These are phyloP conservation scores for Circaetus cinerascens DNA, from an alignment of 2,113 vertebrate species.

Conservation along the genomic window DNA sequence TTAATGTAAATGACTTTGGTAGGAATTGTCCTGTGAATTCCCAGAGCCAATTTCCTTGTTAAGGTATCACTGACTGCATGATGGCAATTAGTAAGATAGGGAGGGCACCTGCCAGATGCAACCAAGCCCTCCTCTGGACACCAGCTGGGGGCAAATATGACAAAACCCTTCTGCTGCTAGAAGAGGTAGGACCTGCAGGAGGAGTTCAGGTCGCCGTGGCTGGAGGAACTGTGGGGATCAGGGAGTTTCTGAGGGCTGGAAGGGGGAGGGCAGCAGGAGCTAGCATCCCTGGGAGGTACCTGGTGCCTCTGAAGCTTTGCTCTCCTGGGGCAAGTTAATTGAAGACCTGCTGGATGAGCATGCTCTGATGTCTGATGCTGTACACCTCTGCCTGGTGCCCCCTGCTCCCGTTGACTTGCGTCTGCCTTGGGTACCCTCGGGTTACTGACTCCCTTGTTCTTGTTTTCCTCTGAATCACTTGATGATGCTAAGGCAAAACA, in stretches of 20 bases:
- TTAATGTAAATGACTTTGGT: background rate
- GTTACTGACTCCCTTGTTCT: background rate
- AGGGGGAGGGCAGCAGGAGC: background rate
- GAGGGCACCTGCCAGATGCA: background rate
- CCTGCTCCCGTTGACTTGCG: background rate
- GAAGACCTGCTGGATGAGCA: background rate
- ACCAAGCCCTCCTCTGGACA: background rate
- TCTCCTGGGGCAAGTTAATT: background rate
- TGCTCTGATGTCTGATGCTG: background rate
- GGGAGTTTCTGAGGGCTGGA: background rate
- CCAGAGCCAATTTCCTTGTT: background rate
- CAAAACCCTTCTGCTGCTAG: background rate
- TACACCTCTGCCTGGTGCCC: background rate
- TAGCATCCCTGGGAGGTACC: background rate
- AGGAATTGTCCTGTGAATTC: background rate
- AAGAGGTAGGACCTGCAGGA: background rate
- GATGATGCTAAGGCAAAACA: background rate
- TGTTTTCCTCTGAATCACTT: background rate
- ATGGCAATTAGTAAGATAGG: background rate
- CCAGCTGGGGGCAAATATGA: background rate
- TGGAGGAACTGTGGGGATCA: background rate
- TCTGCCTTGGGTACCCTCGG: background rate
- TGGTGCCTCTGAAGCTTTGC: background rate
- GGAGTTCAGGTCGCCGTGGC: background rate
- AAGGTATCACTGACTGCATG: background rate